Evolutionary conservation across 92 coral and sea anemone genomes (phyloP), one percentile per base, ranked within the genome.

Genomic region (Anthopleura xanthogrammica): DNA sequence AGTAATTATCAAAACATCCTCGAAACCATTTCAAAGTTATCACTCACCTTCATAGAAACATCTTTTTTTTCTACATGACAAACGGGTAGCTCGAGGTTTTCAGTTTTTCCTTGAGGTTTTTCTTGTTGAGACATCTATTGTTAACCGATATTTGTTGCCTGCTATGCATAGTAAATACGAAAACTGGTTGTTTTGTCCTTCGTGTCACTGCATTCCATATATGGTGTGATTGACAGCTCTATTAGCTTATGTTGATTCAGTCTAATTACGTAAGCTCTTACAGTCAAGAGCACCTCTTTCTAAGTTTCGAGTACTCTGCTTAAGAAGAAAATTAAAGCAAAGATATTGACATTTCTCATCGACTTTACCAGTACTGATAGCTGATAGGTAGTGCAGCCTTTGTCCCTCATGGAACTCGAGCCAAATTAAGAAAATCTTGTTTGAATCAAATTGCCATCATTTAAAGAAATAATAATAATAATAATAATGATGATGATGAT

Each of bases 181-280:
- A 62, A 62, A 29, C 74, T 24, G 74, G 74, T 68, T 68, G 74
- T 24, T 68, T 68, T 68, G 74, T 68, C 74, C 16, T 68, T 9
- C 83, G 83, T 79, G 88, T 85, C 88, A 85, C 9, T 79, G 72
- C 56, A 6, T 40, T 85, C 83, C 88, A 66, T 43, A 78, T 85
- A 85, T 78, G 88, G 88, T 52, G 20, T 19, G 72, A 64, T 64
- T 9, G 1, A 29, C 24, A 64, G 2, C 72, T 10, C 10, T 19
- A 64, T 64, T 64, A 64, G 36, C 74, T 68, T 68, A 36, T 68
- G 74, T 68, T 24, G 29, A 12, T 36, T 68, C 29, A 68, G 74
- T 9, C 74, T 68, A 68, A 68, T 68, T 68, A 68, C 74, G 74
- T 68, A 68, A 68, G 74, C 74, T n/a, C 74, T 68, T 29, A 29